A percentile compares a stretch with the other conserved stretches of the same genome.
Conservation (phyloP, 1,140 invertebrate species). For the Anoplophora glabripennis region DNA sequence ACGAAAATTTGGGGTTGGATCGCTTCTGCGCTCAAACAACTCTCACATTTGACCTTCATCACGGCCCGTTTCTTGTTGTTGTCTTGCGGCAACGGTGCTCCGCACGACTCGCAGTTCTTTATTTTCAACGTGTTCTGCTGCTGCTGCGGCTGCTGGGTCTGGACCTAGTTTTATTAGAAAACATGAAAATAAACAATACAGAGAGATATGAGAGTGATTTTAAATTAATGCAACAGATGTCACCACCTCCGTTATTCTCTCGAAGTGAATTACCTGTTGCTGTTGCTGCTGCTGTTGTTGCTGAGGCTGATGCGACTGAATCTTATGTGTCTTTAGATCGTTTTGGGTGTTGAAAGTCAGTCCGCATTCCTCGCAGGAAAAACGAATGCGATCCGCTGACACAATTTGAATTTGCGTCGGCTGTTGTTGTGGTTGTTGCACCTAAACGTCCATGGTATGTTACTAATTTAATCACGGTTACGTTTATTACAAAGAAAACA, state of each 20-base stretch:
- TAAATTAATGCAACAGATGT: no score
- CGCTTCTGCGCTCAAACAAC: slow-evolving; percentile 44
- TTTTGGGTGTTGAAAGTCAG: slow-evolving; percentile 56
- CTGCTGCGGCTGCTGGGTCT: slow-evolving; percentile 37
- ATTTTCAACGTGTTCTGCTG: slow-evolving; percentile 46
- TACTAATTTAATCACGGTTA: not conserved
- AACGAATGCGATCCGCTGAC: slow-evolving; percentile 59
- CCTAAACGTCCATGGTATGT: slow-evolving; percentile 20
- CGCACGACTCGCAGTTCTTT: slow-evolving; percentile 52
- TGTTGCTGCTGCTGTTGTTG: slow-evolving; percentile 32
- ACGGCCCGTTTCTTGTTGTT: slow-evolving; percentile 48
- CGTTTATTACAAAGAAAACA: no score
- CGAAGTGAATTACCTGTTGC: slow-evolving; percentile 42
- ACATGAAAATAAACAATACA: no score
- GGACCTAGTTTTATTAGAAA: slow-evolving; percentile 39
- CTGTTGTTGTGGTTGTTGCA: slow-evolving; percentile 42
- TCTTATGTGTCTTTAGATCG: slow-evolving; percentile 53
- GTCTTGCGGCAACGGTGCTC: slow-evolving; percentile 49
- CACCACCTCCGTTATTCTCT: no score
- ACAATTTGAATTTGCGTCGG: slow-evolving; percentile 58
- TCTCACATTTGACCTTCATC: slow-evolving; percentile 49
- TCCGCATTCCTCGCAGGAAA: slow-evolving; percentile 58
- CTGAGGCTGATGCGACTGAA: slow-evolving; percentile 41
- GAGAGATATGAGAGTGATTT: no score
- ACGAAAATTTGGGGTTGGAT: slow-evolving; percentile 60